Base-by-base conservation (phyloP, 2,797 vertebrate species). In the Zenarchopterus dispar region DNA sequence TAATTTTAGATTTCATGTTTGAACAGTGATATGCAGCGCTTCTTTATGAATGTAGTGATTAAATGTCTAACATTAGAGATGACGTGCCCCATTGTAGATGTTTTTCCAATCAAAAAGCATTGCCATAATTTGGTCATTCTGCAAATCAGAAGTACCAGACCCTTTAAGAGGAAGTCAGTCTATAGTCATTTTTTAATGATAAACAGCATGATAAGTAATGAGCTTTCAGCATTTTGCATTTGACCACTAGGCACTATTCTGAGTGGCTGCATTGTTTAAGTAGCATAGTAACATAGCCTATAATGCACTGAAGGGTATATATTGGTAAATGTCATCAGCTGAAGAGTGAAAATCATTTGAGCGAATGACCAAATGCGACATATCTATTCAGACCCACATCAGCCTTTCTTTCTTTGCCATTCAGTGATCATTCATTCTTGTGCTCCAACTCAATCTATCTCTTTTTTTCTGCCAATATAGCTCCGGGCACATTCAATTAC, bases 401-500 rank as follows among this genome's bases (percentile, higher is more conserved):
- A 48, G 23, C 69, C 67, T 64, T 48, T 62, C 67, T 78, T 68
- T 72, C 64, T 71, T n/a, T 78, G 51, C 67, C 66, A 74, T 77
- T 81, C 58, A 74, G 49, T 41, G 54, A 80, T 81, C 51, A 39
- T 72, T 56, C 77, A 64, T 63, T 70, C 58, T 70, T 43, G 49
- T 44, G 39, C 65, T 63, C 44, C 21, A 33, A 57, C 49, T 80
- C 56, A 54, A 18, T 48, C 36, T 51, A 18, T 67, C 52, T 67
- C 49, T 56, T 17, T 57, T 33, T 58, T 33, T 36, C 9, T 50
- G 31, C 55, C 56, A 7, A 5, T 33, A 16, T 73, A 94, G 93
- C 89, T 77, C 90, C 91, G 1, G 93, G 88, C 76, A 85, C 88
- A 1, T 94, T 94, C 68, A 59, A 90, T 82, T 84, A 84, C 86